Conservation (phyloP, 1,140 invertebrate species). For the Eupristina koningsbergeri region DNA sequence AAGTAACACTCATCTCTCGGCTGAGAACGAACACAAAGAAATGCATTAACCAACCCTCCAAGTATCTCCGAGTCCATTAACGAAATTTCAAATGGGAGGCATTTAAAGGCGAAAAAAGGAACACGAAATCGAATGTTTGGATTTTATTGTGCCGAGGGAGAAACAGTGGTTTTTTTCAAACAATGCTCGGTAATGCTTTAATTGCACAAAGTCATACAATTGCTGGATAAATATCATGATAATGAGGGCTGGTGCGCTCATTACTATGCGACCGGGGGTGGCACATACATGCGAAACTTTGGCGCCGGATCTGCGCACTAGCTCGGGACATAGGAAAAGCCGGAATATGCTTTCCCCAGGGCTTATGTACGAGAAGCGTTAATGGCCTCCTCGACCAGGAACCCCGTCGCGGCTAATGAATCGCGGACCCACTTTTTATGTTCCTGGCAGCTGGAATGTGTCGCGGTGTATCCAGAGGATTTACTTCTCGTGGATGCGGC, state of each 20-base stretch:
- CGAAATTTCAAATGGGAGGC: too few species aligned
- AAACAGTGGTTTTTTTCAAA: too few species aligned
- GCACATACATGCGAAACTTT: constrained; percentile 4
- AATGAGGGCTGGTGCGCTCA: constrained; percentile 56
- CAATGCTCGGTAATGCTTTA: not conserved
- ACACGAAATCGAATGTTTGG: too few species aligned
- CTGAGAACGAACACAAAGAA: too few species aligned
- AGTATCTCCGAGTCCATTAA: too few species aligned
- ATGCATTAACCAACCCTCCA: too few species aligned
- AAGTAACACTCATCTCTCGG: not conserved
- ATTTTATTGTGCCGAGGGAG: too few species aligned
- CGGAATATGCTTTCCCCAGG: not conserved
- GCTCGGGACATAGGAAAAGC: not conserved
- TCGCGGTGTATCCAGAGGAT: not conserved
- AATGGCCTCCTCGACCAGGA: not conserved
- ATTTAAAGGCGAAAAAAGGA: not conserved
- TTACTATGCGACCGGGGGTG: not conserved
- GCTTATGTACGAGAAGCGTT: not conserved
- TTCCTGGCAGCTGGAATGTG: not conserved
- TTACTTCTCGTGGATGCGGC: not conserved
- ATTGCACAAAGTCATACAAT: constrained; percentile 59
- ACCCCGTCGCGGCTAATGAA: not conserved
- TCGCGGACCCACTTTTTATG: not conserved
- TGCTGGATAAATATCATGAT: constrained; percentile 72
- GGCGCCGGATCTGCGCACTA: not conserved